These are phyloP conservation scores for Phymanthus crucifer DNA, from an alignment of 92 coral and sea anemone genomes.

Conservation along the genomic window DNA sequence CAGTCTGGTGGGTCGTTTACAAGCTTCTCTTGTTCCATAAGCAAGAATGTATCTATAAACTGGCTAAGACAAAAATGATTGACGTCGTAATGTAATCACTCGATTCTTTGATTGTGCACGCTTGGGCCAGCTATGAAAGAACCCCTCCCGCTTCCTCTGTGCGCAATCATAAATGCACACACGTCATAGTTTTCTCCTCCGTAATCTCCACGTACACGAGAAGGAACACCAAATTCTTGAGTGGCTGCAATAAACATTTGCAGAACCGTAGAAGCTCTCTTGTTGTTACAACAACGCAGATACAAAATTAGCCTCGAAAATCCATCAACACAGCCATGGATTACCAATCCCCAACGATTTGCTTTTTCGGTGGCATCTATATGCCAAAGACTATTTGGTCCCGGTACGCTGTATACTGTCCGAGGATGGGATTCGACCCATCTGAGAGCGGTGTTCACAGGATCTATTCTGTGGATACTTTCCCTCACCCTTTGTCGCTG, in stretches of 20 bases:
- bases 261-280: not conserved
- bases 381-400: constrained; percentile 13
- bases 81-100: not conserved
- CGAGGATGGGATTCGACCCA: constrained; percentile 8
- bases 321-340: constrained; percentile 3
- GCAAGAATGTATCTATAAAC: not conserved
- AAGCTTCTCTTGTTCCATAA: not conserved
- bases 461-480: not conserved
- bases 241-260: not conserved
- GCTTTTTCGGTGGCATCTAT: constrained; percentile 7
- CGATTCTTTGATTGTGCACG: constrained; percentile 3
- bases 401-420: constrained; percentile 4
- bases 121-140: constrained; percentile 10
- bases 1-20: not conserved
- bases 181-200: constrained; percentile 9
- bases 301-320: not conserved
- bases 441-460: not conserved
- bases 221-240: constrained; percentile 3
- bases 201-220: constrained; percentile 9
- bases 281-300: not conserved
- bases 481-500: constrained; percentile 1
- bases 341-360: constrained; percentile 6
- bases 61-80: constrained; percentile 5
- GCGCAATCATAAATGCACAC: constrained; percentile 9
- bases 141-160: constrained; percentile 16